These are phyloP conservation scores for Ditula angustiorana DNA, from an alignment of 2,888 invertebrate species.

Conservation along the genomic window DNA sequence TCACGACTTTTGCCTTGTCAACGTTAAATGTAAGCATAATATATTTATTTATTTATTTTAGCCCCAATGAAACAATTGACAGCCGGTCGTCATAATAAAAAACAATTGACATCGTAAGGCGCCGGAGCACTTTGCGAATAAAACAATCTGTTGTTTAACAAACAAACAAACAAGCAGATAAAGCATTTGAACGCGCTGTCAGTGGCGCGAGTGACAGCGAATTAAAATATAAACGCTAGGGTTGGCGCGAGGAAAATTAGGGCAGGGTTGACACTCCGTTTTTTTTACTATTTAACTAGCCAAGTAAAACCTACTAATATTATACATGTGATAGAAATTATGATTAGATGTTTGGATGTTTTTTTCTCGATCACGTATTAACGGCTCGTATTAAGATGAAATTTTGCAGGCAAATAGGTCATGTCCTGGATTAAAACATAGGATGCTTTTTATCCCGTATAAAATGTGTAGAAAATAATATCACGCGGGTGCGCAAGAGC, in stretches of 20 bases:
- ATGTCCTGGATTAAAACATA: no score
- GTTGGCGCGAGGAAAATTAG: conserved; percentile 13
- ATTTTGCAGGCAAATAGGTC: no score
- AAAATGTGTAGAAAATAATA: no score
- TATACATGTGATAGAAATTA: no score
- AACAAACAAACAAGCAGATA: conserved; percentile 56
- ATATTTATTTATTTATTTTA: no score
- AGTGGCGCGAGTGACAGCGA: conserved; percentile 47
- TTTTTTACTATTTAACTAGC: neutral
- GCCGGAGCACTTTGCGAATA: conserved; percentile 48
- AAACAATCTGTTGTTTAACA: conserved; percentile 68
- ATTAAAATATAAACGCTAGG: conserved; percentile 48
- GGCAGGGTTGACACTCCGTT: conserved; percentile 20
- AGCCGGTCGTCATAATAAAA: neutral
- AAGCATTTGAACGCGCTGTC: conserved; percentile 57
- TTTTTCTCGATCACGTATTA: no score
- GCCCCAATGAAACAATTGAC: conserved; percentile 24
- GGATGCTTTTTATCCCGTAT: no score
- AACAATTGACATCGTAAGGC: conserved; percentile 36
- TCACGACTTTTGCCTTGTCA: no score
- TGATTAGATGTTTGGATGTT: no score
- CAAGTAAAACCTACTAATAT: neutral
- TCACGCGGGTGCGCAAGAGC: no score
- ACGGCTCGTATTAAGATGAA: no score
- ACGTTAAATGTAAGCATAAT: no score